Evolutionary conservation across 2,113 vertebrate species (phyloP).

Genomic region (Etheostoma spectabile): DNA sequence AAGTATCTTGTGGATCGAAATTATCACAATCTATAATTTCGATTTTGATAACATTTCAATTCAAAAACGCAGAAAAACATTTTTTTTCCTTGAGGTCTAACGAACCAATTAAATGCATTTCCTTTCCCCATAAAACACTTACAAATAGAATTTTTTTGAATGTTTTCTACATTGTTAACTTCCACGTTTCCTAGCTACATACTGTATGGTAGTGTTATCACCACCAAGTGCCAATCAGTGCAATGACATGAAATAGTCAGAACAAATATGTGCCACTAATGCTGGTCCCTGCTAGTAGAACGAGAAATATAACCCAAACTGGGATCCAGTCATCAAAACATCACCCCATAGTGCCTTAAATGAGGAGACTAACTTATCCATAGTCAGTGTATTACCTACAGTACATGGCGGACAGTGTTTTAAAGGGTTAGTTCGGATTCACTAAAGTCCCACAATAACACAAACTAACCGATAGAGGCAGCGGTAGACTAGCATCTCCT

Average conservation of each 20-base stretch:
- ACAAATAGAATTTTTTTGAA: not conserved
- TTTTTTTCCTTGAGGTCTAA: not conserved
- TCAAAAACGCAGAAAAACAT: not conserved
- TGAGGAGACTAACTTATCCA: too few species aligned
- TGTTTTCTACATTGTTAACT: not conserved
- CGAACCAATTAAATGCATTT: not conserved
- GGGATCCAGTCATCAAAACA: not conserved
- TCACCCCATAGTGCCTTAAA: too few species aligned
- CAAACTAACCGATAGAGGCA: too few species aligned
- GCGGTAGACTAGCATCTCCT: too few species aligned
- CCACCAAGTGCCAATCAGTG: not conserved
- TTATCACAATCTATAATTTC: too few species aligned
- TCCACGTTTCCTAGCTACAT: not conserved
- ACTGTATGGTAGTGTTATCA: not conserved
- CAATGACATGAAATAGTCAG: not conserved
- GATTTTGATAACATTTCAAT: not conserved
- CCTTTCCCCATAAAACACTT: not conserved
- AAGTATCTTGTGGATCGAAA: too few species aligned
- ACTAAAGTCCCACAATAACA: too few species aligned
- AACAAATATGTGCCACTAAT: too few species aligned
- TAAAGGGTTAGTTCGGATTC: too few species aligned
- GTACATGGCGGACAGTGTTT: too few species aligned
- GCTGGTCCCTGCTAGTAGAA: too few species aligned
- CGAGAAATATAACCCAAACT: not conserved
- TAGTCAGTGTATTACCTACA: too few species aligned